These are phyloP conservation scores for Lepeophtheirus nordmannii DNA, from an alignment of 2,888 invertebrate genomes.

Conservation along the genomic window DNA sequence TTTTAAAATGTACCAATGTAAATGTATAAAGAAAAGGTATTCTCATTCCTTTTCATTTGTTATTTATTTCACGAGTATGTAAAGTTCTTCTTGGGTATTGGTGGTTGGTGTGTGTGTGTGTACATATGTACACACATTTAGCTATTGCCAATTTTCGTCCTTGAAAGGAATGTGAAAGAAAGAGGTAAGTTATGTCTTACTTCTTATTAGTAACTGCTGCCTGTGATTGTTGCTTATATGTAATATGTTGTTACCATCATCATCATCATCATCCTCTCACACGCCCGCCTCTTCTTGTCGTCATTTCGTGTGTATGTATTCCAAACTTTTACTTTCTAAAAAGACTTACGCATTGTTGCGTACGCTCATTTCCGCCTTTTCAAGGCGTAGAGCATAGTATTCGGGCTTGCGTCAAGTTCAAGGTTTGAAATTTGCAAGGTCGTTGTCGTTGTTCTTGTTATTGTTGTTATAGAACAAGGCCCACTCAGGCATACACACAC, in stretches of 20 bases:
- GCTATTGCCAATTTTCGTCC: not conserved
- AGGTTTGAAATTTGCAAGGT: slow-evolving; percentile 6
- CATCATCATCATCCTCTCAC: too few species aligned
- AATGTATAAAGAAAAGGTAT: too few species aligned
- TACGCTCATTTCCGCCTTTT: not conserved
- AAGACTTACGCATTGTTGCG: not conserved
- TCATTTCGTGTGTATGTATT: too few species aligned
- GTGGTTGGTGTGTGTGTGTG: not conserved
- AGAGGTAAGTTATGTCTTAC: not conserved
- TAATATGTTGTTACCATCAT: too few species aligned
- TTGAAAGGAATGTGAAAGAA: slow-evolving; percentile 1
- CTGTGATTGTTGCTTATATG: too few species aligned
- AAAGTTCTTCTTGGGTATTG: too few species aligned
- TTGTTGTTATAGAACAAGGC: too few species aligned
- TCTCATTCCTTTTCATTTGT: not conserved
- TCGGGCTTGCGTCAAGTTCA: slow-evolving; percentile 9
- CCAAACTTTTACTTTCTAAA: slow-evolving; percentile 1
- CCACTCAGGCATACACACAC: too few species aligned
- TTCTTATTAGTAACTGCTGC: not conserved
- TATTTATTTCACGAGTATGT: not conserved
- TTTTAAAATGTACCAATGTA: too few species aligned
- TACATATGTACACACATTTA: too few species aligned
- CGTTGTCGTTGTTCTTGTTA: not conserved
- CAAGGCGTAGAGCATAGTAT: not conserved
- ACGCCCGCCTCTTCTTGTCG: too few species aligned